phyloP scores from a whole-genome alignment of 2,888 invertebrate species.

The Brachycybe producta region DNA sequence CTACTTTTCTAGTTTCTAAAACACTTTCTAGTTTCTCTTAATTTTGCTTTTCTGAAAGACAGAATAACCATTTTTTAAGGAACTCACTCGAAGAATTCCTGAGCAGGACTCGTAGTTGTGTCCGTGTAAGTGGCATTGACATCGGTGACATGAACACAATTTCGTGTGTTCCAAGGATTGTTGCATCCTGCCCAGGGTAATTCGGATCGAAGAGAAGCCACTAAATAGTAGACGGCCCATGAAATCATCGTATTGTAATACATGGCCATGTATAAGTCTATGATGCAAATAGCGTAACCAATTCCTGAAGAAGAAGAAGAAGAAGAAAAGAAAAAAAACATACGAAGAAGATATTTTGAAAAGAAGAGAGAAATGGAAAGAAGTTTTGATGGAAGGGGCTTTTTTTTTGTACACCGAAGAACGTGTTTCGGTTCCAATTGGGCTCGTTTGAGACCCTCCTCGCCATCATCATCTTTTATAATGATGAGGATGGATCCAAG shows the following conservation, averaged over 20 bases:
- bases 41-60: too few species aligned
- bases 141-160: slow-evolving; percentile 42
- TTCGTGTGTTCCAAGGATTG: slow-evolving; percentile 72
- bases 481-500: too few species aligned
- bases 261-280: slow-evolving; percentile 86
- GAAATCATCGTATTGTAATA: slow-evolving; percentile 96
- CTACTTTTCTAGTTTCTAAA: too few species aligned
- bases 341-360: neutral
- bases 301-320: slow-evolving; percentile 50
- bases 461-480: too few species aligned
- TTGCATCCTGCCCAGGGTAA: slow-evolving; percentile 79
- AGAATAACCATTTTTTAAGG: neutral
- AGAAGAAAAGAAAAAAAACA: neutral
- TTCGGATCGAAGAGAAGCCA: slow-evolving; percentile 60
- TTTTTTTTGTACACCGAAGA: neutral
- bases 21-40: too few species aligned
- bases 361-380: neutral
- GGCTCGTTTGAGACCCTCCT: too few species aligned
- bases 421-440: neutral
- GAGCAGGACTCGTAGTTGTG: slow-evolving; percentile 58
- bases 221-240: slow-evolving; percentile 84
- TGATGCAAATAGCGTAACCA: slow-evolving; percentile 89
- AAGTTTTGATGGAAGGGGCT: neutral
- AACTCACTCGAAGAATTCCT: slow-evolving; percentile 75
- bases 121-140: slow-evolving; percentile 33